These are phyloP conservation scores for Cerastoderma edule DNA, from an alignment of 2,888 invertebrate genomes.

Conservation along the genomic window DNA sequence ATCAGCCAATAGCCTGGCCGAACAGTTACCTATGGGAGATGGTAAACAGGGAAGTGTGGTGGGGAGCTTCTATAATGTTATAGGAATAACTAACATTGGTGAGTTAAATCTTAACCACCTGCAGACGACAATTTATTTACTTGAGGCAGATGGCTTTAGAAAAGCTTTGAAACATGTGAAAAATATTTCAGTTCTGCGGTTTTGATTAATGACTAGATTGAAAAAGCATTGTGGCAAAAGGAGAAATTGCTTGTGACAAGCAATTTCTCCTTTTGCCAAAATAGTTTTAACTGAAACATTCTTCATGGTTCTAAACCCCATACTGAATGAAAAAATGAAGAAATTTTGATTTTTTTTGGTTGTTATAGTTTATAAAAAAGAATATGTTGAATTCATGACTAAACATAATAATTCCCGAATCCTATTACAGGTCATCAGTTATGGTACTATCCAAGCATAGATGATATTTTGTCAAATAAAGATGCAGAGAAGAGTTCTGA, in stretches of 20 bases:
- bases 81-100: slow-evolving; percentile 24
- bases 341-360: too few species aligned
- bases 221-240: background rate
- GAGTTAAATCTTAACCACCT: background rate
- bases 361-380: too few species aligned
- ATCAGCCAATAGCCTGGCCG: background rate
- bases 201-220: too few species aligned
- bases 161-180: too few species aligned
- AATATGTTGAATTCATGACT: too few species aligned
- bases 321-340: too few species aligned
- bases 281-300: too few species aligned
- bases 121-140: too few species aligned
- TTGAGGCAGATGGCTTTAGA: too few species aligned
- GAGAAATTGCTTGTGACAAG: slow-evolving; percentile 3
- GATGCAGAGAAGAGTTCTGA: background rate
- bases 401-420: too few species aligned
- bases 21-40: background rate
- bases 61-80: slow-evolving; percentile 25
- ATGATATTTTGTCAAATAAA: background rate
- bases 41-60: slow-evolving; percentile 16
- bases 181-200: too few species aligned
- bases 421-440: slow-evolving; percentile 21
- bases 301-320: too few species aligned
- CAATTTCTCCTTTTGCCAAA: slow-evolving; percentile 6
- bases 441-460: slow-evolving; percentile 30